Conservation (phyloP, 23 tunicate species). For the Halocynthia roretzi region DNA sequence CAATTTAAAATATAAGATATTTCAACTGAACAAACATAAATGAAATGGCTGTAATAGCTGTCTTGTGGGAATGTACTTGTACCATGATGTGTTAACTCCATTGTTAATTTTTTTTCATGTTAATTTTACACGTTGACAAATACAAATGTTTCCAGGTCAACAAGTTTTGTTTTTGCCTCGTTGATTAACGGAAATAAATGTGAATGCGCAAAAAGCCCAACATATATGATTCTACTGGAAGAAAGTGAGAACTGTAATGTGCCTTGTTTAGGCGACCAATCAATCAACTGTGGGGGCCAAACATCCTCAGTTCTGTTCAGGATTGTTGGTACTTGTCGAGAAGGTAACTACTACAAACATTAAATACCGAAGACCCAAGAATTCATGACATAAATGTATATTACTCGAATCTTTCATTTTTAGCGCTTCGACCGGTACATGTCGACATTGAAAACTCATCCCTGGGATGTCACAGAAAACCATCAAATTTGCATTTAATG, state of each 20-base stretch:
- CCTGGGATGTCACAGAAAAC: conserved; percentile 15
- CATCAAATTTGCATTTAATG: neutral
- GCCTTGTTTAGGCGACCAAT: conserved; percentile 12
- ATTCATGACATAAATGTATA: no score
- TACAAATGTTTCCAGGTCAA: neutral
- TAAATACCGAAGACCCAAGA: no score
- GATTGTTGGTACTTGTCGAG: no score
- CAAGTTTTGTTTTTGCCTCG: conserved; percentile 8
- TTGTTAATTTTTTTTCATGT: no score
- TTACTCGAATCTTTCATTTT: neutral
- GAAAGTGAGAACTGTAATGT: neutral
- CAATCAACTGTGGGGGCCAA: conserved; percentile 15
- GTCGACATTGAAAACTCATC: neutral
- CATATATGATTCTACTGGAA: neutral
- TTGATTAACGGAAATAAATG: conserved; percentile 24
- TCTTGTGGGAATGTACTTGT: no score
- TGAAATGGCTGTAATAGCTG: no score
- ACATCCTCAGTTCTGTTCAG: neutral
- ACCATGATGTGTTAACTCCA: no score
- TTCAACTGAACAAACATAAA: neutral
- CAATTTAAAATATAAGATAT: neutral
- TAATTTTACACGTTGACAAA: neutral
- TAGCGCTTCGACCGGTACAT: neutral
- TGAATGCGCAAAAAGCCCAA: neutral
- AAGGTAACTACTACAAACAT: no score